phyloP scores from a whole-genome alignment of 1,140 invertebrate genomes.

The Lucilia sericata region DNA sequence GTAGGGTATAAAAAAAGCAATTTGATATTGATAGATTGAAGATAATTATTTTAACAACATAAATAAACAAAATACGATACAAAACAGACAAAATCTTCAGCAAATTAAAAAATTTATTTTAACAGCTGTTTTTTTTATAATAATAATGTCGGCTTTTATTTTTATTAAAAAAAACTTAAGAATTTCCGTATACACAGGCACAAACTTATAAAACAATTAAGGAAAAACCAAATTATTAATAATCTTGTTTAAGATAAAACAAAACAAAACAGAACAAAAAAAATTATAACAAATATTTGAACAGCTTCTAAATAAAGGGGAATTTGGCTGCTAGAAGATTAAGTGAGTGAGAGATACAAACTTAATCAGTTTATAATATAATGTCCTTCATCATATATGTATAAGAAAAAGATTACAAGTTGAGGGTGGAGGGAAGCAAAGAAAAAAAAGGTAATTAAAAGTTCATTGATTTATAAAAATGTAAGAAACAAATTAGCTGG shows the following conservation, averaged over 20 bases:
- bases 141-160: neutral
- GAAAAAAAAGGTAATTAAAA: neutral
- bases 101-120: constrained; percentile 4
- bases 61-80: neutral
- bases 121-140: neutral
- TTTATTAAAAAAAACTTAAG: neutral
- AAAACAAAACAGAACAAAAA: too few species aligned
- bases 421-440: neutral
- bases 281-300: neutral
- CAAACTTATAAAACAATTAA: constrained; percentile 9
- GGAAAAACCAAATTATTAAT: constrained; percentile 32
- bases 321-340: neutral
- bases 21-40: neutral
- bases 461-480: constrained; percentile 43
- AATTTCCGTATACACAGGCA: constrained; percentile 26
- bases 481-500: too few species aligned
- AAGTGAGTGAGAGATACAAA: too few species aligned
- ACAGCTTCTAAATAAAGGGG: neutral
- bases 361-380: neutral
- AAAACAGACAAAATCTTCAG: neutral
- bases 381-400: constrained; percentile 32
- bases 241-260: constrained; percentile 10
- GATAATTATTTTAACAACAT: neutral
- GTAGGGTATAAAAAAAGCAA: neutral
- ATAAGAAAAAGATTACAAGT: too few species aligned